phyloP scores from a whole-genome alignment of 2,797 vertebrate species.

The Xenentodon cancila region DNA sequence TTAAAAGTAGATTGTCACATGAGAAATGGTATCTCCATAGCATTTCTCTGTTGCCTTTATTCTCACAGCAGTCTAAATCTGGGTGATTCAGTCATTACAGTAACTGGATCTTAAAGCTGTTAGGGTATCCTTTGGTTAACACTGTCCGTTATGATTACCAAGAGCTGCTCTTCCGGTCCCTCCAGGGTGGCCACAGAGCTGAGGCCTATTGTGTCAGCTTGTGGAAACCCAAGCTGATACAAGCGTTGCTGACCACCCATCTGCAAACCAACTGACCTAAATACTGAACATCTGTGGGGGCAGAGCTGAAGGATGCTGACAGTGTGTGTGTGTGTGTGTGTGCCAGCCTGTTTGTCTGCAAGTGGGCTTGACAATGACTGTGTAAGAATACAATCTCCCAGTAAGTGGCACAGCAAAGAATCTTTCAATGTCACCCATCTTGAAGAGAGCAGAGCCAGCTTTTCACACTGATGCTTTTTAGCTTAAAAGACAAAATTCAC shows the following conservation, averaged over 20 bases:
- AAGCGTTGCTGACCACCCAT: conserved; percentile 73
- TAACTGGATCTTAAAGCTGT: conserved; percentile 46
- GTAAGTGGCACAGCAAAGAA: conserved; percentile 39
- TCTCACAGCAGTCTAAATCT: conserved; percentile 46
- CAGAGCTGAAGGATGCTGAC: conserved; percentile 56
- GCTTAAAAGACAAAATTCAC: conserved; percentile 35
- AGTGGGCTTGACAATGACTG: conserved; percentile 43
- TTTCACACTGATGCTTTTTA: conserved; percentile 33
- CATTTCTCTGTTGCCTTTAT: conserved; percentile 25
- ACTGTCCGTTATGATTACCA: conserved; percentile 69
- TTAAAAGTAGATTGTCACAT: conserved; percentile 23
- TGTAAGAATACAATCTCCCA: conserved; percentile 46
- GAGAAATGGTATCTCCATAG: conserved; percentile 35
- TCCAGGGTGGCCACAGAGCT: conserved; percentile 59
- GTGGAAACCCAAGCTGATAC: conserved; percentile 69
- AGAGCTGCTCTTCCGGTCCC: conserved; percentile 61
- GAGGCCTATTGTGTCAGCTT: conserved; percentile 71
- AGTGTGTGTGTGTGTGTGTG: conserved; percentile 10
- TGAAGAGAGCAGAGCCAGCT: conserved; percentile 36
- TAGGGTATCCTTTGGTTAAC: conserved; percentile 55
- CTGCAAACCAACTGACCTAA: conserved; percentile 77
- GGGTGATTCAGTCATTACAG: conserved; percentile 27
- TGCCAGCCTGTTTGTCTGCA: conserved; percentile 17
- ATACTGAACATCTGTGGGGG: conserved; percentile 76
- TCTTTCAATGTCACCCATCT: conserved; percentile 55